Evolutionary conservation across 2,888 invertebrate species (phyloP), one percentile per base, ranked within the genome.

Genomic region (Neoscelio sp.): DNA sequence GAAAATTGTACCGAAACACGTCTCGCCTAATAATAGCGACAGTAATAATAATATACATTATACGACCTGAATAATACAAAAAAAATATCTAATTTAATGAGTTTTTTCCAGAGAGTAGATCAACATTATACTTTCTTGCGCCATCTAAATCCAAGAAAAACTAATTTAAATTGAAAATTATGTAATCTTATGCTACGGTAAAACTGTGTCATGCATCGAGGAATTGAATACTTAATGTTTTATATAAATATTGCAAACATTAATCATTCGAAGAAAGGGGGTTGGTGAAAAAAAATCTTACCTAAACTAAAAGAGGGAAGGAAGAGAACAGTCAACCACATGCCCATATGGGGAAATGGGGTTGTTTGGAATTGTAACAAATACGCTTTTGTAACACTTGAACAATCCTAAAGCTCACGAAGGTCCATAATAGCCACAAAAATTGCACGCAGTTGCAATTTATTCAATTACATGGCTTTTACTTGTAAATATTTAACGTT

Each of bases 131-230:
- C 8, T 42, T 42, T 26, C 28, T 18, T 15, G 28, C 28, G 12
- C 28, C 4, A 28, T 23, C 28, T 28, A 1, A 48, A 13, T 15
- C 28, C 15, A 10, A 13, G 15, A 28, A 2, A 48, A 48, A 48
- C 13, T 28, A 13, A 48, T 48, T 48, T 48, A 28, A 12, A 48
- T 48, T 48, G 28, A 48, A 48, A 48, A 48, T 28, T 5, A 26
- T 28, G 48, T 28, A 10, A 48, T 48, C 48, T 46, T 12, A 8
- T n/a, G n/a, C n/a, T n/a, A 5, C 26, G 23, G 17, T 26, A 46
- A 46, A 23, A 23, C n/a, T 46, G 10, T 46, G 46, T 23, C 20
- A 46, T 15, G 12, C 46, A 12, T 23, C 10, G 26, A 23, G 23
- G 6, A 20, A 23, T 26, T 23, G 12, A 46, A 46, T 46, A 46